Conservation (phyloP, 2,888 invertebrate species). For the Heliothis peltigera region DNA sequence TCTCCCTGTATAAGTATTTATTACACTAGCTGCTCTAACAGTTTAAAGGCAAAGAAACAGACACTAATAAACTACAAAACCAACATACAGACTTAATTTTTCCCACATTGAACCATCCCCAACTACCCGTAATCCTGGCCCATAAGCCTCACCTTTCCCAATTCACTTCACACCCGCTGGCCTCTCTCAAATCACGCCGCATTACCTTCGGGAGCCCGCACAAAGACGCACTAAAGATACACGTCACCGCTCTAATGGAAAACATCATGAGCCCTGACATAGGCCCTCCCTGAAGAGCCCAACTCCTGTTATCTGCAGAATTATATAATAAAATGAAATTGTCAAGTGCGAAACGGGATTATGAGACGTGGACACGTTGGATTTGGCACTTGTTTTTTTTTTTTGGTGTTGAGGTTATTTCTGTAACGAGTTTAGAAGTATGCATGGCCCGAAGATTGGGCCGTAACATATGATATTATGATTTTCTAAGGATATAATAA, state of each 20-base stretch:
- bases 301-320: conserved; percentile 66
- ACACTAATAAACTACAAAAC: not conserved
- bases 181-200: conserved; percentile 52
- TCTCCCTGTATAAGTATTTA: too few relatives aligned
- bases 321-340: conserved; percentile 60
- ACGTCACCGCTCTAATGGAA: conserved; percentile 80
- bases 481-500: not conserved
- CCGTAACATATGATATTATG: too few relatives aligned
- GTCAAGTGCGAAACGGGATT: conserved; percentile 31
- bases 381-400: not conserved
- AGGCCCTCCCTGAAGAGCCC: conserved; percentile 62
- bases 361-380: not conserved
- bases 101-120: not conserved
- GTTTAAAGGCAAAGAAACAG: too few relatives aligned
- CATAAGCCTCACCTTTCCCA: not conserved
- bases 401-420: not conserved
- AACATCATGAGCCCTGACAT: conserved; percentile 79
- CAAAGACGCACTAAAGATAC: conserved; percentile 70
- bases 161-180: conserved; percentile 11
- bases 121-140: not conserved
- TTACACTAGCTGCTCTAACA: too few relatives aligned
- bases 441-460: not conserved
- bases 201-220: conserved; percentile 62
- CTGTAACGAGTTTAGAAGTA: not conserved
- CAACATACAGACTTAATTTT: not conserved